These are phyloP conservation scores for Hypanus sabinus DNA, from an alignment of 2,113 vertebrate genomes.

Conservation along the genomic window DNA sequence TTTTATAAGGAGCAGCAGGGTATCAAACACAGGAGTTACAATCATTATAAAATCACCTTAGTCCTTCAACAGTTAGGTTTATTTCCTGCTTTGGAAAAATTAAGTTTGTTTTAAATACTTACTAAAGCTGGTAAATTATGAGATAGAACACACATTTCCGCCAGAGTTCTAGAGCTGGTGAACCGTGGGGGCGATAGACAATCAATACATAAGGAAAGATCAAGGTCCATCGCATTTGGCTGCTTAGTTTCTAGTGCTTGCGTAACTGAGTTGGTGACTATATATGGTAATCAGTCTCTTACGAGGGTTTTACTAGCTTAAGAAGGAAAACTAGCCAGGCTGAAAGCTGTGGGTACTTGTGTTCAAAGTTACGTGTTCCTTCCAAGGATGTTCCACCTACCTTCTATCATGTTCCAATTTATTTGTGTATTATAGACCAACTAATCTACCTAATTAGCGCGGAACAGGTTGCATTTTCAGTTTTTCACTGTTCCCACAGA, in stretches of 20 bases:
- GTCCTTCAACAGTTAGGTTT: background rate
- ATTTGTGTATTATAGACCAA: background rate
- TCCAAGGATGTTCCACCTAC: background rate
- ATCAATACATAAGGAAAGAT: background rate
- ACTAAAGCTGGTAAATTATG: too few relatives aligned
- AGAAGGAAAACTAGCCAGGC: background rate
- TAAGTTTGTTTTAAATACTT: background rate
- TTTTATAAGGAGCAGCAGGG: background rate
- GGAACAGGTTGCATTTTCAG: slow-evolving; percentile 22
- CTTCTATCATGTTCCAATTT: background rate
- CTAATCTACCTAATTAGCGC: background rate
- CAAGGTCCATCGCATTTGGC: background rate
- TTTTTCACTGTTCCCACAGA: slow-evolving; percentile 36
- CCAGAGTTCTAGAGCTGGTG: background rate
- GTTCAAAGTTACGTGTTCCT: background rate
- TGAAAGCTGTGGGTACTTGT: background rate
- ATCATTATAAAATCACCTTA: background rate
- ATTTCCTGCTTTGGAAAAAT: background rate
- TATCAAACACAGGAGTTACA: background rate
- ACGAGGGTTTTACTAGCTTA: too few relatives aligned
- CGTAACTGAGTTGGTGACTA: background rate
- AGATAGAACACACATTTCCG: too few relatives aligned
- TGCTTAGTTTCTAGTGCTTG: too few relatives aligned
- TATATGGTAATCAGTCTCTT: background rate
- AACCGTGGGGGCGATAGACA: background rate